Evolutionary conservation across 2,797 vertebrate genomes (phyloP).

Genomic region (Rachycentron canadum): DNA sequence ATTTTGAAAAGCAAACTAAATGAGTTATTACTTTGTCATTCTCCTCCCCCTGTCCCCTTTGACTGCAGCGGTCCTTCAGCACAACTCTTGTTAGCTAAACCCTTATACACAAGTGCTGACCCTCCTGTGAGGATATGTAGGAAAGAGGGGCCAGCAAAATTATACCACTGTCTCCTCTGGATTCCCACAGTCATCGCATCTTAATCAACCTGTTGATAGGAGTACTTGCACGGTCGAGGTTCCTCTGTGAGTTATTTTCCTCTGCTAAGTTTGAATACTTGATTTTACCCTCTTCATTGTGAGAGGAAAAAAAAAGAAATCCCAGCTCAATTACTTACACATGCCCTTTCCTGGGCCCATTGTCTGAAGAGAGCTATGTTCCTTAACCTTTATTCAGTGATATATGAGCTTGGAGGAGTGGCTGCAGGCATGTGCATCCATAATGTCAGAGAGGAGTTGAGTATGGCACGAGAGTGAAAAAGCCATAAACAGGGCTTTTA

Average conservation of each 20-base stretch:
- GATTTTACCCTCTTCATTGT: constrained; percentile 64
- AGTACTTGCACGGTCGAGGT: constrained; percentile 1
- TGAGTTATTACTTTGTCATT: not conserved
- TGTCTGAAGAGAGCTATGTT: constrained; percentile 71
- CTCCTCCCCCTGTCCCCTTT: not conserved
- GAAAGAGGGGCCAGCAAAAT: constrained; percentile 20
- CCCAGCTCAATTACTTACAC: constrained; percentile 71
- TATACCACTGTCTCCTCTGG: constrained; percentile 12
- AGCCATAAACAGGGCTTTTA: constrained; percentile 59
- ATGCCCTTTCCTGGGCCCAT: constrained; percentile 72
- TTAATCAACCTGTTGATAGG: constrained; percentile 49
- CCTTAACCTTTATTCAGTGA: constrained; percentile 82
- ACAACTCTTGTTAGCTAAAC: constrained; percentile 24
- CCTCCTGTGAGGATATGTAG: constrained; percentile 21
- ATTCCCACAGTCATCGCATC: constrained; percentile 26
- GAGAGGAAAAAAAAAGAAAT: constrained; percentile 28
- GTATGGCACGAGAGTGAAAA: constrained; percentile 40
- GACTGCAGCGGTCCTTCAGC: constrained; percentile 3
- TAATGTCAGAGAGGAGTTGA: constrained; percentile 65
- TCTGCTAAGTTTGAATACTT: constrained; percentile 65
- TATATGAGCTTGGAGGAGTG: constrained; percentile 70
- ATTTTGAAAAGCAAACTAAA: constrained; percentile 14
- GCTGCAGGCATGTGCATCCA: constrained; percentile 71
- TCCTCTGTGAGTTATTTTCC: constrained; percentile 25
- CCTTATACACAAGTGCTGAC: constrained; percentile 37